Base-by-base conservation (phyloP, 23 tunicate genomes). In the Clavelina lepadiformis region DNA sequence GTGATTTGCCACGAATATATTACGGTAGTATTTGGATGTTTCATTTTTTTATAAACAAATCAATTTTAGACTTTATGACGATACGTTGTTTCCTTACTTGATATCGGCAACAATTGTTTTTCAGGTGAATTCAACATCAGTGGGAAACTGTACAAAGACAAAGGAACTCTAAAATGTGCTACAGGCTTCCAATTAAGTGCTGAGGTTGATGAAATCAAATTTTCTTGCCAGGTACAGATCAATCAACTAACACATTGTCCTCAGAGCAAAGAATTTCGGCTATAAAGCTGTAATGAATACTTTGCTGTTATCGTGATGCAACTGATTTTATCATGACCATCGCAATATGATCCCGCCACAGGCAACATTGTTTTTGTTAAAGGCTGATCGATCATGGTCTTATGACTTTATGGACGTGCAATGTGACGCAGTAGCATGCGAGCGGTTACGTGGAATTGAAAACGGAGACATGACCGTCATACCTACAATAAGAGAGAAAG, bases 331-430 rank as follows among this genome's bases (percentile, higher is more conserved):
- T n/a, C n/a, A n/a, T n/a, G n/a, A n/a, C n/a, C n/a, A n/a, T n/a
- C n/a, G n/a, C n/a, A n/a, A n/a, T n/a, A n/a, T n/a, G n/a, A n/a
- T n/a, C n/a, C n/a, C n/a, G n/a, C n/a, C n/a, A n/a, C n/a, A n/a
- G n/a, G n/a, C n/a, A n/a, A n/a, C n/a, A n/a, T n/a, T n/a, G n/a
- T n/a, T n/a, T n/a, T n/a, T n/a, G n/a, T n/a, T n/a, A n/a, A n/a
- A 78, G 84, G 84, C 69, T 23, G 35, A 78, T 33, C 62, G 56
- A 32, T 3, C 61, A 4, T 78, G 84, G 84, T 78, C 84, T 38
- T 41, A 35, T 32, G 51, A 76, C 64, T 11, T 65, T 30, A 34
- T 36, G 6, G 46, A 27, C 30, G 31, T 58, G 3, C 49, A 59
- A 3, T 78, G 84, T 36, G 56, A 58, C 27, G 63, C 73, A 2